A percentile compares a stretch with the other conserved stretches of the same genome.
These are phyloP conservation scores for Triplophysa dalaica DNA, from an alignment of 2,113 vertebrate genomes.

Conservation along the genomic window DNA sequence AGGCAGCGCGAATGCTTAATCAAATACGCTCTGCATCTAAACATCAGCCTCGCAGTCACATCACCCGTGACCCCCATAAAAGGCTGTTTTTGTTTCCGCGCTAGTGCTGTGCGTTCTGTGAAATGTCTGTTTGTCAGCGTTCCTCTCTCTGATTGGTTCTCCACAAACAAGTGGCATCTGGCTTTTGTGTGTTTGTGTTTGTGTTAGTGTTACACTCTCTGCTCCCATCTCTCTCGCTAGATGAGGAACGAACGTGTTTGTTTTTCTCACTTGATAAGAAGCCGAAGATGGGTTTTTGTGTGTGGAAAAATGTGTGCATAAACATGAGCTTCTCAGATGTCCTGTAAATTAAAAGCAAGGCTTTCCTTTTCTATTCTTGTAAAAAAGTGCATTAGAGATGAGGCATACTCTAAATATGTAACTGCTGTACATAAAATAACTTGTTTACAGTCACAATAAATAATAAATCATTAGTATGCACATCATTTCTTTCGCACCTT, in stretches of 20 bases:
- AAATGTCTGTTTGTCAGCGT: background rate
- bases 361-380: background rate
- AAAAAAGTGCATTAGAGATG: background rate
- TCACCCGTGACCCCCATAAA: constrained; percentile 23
- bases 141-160: background rate
- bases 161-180: constrained; percentile 3
- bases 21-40: background rate
- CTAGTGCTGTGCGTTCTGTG: constrained; percentile 7
- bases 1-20: constrained; percentile 4
- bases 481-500: no score
- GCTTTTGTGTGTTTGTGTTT: constrained; percentile 14
- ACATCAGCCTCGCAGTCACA: constrained; percentile 4
- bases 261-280: constrained; percentile 30
- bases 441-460: background rate
- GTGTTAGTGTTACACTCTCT: background rate
- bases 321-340: constrained; percentile 21
- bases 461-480: no score
- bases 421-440: background rate
- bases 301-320: background rate
- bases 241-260: constrained; percentile 21
- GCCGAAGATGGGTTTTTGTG: constrained; percentile 57
- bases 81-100: background rate
- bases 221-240: background rate
- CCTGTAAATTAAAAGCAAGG: background rate
- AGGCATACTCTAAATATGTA: background rate